Evolutionary conservation across 2,888 invertebrate genomes (phyloP), one percentile per base, ranked within the genome.

Genomic region (Selenia dentaria): DNA sequence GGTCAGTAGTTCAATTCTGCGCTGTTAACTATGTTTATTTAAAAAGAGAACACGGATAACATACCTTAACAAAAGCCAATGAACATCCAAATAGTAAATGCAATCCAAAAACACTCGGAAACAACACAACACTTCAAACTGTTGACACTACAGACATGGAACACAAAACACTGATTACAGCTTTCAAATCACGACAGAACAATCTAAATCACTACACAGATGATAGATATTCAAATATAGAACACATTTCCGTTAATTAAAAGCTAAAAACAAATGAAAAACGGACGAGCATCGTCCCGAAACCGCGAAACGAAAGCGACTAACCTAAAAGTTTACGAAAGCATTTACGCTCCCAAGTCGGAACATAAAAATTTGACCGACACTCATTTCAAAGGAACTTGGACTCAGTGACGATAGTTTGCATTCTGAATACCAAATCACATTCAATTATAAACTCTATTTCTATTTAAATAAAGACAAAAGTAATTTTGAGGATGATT

Each of bases 281-380:
- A 39, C 34, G 40, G 48, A 27, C 43, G 48, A 58, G 64, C 62
- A 68, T 60, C 76, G 74, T 64, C 73, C 63, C 65, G 70, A 37
- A 55, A 64, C 60, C 70, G 75, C 75, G 67, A 70, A 69, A 68
- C 70, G 63, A 62, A 70, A 69, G 57, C 68, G 81, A 86, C 87
- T 85, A 87, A 87, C 85, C 86, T 85, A 82, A 79, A 83, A 83
- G 74, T 62, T 22, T 64, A 68, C 67, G 64, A 62, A 59, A 54
- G 59, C 76, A 68, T 67, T 67, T 68, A 59, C 67, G 67, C 68
- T 68, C 28, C 24, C 35, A 18, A 32, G 32, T 13, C 67, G 59
- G 54, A 65, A 74, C 76, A 74, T 80, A 82, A 84, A 86, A 88
- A 75, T 79, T 84, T 83, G 86, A 85, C 83, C 82, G 72, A 81